Base-by-base conservation (phyloP, 2,113 vertebrate genomes). In the Rhea pennata region DNA sequence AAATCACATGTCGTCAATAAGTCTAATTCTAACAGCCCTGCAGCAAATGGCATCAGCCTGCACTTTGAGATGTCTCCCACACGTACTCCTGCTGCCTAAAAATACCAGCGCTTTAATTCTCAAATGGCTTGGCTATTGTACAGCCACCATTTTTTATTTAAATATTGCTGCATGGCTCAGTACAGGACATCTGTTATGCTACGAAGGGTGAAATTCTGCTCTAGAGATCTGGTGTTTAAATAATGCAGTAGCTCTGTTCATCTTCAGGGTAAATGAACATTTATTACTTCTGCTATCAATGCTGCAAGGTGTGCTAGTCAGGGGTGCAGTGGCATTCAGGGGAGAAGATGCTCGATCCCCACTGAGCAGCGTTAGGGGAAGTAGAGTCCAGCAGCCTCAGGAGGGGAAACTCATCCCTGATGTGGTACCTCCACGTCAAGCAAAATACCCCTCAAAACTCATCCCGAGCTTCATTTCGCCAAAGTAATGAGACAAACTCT, bases 11-110 rank as follows among this genome's bases (percentile, higher is more conserved):
- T 70, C 26, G 14, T 73, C 88, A n/a, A 94, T 94, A 94, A 92
- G 94, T 88, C 92, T 88, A 44, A 46, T 95, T 84, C 42, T 1
- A 9, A 90, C 40, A 94, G 93, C 96, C 95, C 94, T 96, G 92
- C 92, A 93, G 95, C 87, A 93, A 95, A 90, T 48, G 90, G 84
- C 85, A 91, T 62, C 87, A 94, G 93, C 62, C 87, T 95, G 78
- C 94, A 84, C 39, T 44, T 71, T 24, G 92, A 94, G 90, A 88
- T 61, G 87, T 92, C 93, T 96, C 87, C 91, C 94, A 90, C 94
- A 85, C 26, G 6, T 91, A 53, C 91, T 93, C 94, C 95, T 0
- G 24, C 71, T 76, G 87, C 93, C 96, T 96, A 94, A 96, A 96
- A 96, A 96, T 93, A 95, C 93, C 84, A 53, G 40, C 0, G 6